phyloP scores from a whole-genome alignment of 2,888 invertebrate species.

The Octodonta nipae region DNA sequence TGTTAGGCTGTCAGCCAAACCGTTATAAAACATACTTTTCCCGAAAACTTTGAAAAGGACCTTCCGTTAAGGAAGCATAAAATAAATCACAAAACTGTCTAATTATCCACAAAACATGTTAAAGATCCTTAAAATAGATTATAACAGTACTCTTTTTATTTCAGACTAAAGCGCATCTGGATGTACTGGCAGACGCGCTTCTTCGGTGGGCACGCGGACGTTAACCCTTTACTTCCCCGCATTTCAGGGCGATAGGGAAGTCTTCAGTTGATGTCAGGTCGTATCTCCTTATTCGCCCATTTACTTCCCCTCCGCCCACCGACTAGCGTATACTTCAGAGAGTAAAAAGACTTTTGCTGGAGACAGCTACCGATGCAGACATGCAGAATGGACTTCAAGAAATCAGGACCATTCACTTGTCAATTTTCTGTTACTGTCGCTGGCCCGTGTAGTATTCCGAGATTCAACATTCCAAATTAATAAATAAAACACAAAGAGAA shows the following conservation, averaged over 20 bases:
- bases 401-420: neutral
- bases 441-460: slow-evolving; percentile 28
- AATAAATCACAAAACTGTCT: no score
- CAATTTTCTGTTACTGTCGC: slow-evolving; percentile 28
- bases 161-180: slow-evolving; percentile 90
- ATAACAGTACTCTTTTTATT: slow-evolving; percentile 31
- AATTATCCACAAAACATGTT: no score
- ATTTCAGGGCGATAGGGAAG: slow-evolving; percentile 20
- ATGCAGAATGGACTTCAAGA: slow-evolving; percentile 7
- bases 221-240: slow-evolving; percentile 37
- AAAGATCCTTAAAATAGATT: no score
- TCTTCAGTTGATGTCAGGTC: slow-evolving; percentile 28
- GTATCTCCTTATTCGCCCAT: slow-evolving; percentile 20
- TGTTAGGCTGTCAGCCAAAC: no score
- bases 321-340: slow-evolving; percentile 34
- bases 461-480: no score
- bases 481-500: no score
- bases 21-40: no score
- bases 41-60: no score
- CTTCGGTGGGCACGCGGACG: slow-evolving; percentile 89
- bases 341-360: slow-evolving; percentile 36
- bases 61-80: no score
- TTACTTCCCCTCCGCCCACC: slow-evolving; percentile 23
- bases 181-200: slow-evolving; percentile 85
- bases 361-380: slow-evolving; percentile 23